These are phyloP conservation scores for Leptopterna dolabrata DNA, from an alignment of 2,888 invertebrate species.

Conservation along the genomic window DNA sequence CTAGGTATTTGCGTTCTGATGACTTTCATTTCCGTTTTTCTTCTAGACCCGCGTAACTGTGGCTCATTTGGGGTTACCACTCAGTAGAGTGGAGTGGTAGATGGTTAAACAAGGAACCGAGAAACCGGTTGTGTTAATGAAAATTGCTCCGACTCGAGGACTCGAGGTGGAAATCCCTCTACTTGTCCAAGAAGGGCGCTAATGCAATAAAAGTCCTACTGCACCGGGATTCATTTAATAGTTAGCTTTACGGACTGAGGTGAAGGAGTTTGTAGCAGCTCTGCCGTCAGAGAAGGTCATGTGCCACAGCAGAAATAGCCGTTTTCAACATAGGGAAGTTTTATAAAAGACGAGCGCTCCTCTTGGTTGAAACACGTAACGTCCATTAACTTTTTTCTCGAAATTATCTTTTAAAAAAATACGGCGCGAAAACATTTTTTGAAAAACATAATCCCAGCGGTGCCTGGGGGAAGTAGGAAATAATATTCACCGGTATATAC, in stretches of 20 bases:
- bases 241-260: background rate
- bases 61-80: background rate
- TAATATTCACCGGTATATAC: background rate
- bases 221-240: background rate
- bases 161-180: background rate
- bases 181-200: background rate
- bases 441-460: background rate
- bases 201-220: background rate
- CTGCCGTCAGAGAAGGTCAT: background rate
- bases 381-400: conserved; percentile 5
- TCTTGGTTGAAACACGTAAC: background rate
- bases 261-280: background rate
- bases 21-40: no score
- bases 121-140: background rate
- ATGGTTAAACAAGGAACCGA: background rate
- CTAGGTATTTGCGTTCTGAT: no score
- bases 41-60: no score
- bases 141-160: background rate
- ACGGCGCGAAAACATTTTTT: background rate
- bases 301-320: background rate
- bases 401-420: background rate
- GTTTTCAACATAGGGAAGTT: background rate
- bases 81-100: background rate
- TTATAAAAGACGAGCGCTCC: background rate
- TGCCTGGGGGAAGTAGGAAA: background rate